Percentiles rank a stretch among this genome's conserved stretches.
phyloP scores from a whole-genome alignment of 2,113 vertebrate species.

The Rhegmatorhina hoffmannsi region DNA sequence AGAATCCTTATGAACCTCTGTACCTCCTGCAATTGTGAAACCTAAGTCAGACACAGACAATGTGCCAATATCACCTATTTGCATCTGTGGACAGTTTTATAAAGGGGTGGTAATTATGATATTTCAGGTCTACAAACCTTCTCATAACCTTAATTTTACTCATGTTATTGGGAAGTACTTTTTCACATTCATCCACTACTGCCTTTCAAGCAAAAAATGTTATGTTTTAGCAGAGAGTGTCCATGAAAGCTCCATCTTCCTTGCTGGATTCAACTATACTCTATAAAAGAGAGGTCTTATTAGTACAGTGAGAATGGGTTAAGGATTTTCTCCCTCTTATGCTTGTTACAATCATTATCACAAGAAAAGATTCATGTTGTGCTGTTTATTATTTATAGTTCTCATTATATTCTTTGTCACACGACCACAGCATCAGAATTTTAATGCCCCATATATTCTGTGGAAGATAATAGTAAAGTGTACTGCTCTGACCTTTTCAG shows the following conservation, averaged over 20 bases:
- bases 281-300: not conserved
- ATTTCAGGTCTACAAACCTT: not conserved
- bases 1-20: constrained; percentile 4
- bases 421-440: constrained; percentile 62
- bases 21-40: constrained; percentile 15
- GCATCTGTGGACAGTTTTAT: not conserved
- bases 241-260: not conserved
- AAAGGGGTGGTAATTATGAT: not conserved
- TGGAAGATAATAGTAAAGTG: constrained; percentile 68
- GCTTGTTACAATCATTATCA: constrained; percentile 61
- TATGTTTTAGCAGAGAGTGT: not conserved
- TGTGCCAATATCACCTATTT: not conserved
- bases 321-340: constrained; percentile 36
- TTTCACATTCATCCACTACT: not conserved
- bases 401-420: constrained; percentile 75
- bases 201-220: not conserved
- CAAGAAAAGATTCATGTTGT: constrained; percentile 63
- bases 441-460: constrained; percentile 72
- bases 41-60: constrained; percentile 9
- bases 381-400: constrained; percentile 74
- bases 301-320: not conserved
- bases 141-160: not conserved
- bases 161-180: not conserved
- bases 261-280: not conserved
- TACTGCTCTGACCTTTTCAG: constrained; percentile 70